Conservation (phyloP, 2,113 vertebrate genomes). For the Camelus bactrianus region DNA sequence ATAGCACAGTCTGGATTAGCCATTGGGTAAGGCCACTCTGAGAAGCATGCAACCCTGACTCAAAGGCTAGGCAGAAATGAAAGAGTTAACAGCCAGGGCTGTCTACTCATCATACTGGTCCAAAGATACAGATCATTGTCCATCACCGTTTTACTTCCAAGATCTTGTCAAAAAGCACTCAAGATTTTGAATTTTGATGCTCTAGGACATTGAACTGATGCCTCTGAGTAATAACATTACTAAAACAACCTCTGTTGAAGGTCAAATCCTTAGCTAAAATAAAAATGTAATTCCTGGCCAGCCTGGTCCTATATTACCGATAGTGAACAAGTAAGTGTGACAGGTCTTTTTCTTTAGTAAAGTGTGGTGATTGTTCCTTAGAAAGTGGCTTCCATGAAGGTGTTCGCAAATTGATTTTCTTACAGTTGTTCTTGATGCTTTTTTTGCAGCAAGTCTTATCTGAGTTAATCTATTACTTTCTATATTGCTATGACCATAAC, state of each 20-base stretch:
- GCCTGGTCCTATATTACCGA: slow-evolving; percentile 46
- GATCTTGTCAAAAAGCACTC: background rate
- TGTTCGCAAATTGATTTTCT: slow-evolving; percentile 79
- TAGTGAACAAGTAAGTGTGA: slow-evolving; percentile 37
- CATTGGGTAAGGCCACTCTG: background rate
- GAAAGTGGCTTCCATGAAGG: slow-evolving; percentile 68
- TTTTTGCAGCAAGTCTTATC: slow-evolving; percentile 79
- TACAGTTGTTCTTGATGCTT: slow-evolving; percentile 66
- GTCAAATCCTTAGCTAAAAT: slow-evolving; percentile 69
- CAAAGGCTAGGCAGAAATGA: background rate
- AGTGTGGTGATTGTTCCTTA: slow-evolving; percentile 78
- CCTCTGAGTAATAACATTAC: slow-evolving; percentile 49
- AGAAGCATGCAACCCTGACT: background rate
- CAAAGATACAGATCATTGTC: background rate
- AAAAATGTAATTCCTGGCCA: slow-evolving; percentile 51
- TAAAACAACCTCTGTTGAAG: slow-evolving; percentile 59
- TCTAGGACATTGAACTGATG: slow-evolving; percentile 4
- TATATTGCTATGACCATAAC: slow-evolving; percentile 86
- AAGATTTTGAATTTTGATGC: slow-evolving; percentile 36
- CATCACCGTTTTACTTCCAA: background rate
- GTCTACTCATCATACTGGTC: background rate
- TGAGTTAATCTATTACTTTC: slow-evolving; percentile 87
- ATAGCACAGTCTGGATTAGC: background rate
- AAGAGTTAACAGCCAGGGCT: background rate
- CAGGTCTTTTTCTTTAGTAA: slow-evolving; percentile 75